Evolutionary conservation across 2,797 vertebrate genomes (phyloP).

Genomic region (Neopelma chrysocephalum): DNA sequence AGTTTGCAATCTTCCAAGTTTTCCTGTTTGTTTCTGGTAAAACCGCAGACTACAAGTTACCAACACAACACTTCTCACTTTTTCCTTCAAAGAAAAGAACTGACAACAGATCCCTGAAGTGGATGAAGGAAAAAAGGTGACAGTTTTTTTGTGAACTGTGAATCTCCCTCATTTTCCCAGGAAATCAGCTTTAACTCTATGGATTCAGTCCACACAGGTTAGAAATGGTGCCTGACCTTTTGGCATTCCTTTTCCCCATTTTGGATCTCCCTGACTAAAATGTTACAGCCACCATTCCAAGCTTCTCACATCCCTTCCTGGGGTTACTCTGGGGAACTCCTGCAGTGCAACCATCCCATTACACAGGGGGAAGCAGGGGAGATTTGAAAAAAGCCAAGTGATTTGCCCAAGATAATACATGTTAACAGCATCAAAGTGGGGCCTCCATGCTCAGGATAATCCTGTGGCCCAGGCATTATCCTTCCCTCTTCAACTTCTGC

Average conservation of each 20-base stretch:
- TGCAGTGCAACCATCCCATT: background rate
- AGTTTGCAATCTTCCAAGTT: background rate
- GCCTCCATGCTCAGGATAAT: background rate
- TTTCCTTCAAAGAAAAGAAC: background rate
- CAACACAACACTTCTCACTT: background rate
- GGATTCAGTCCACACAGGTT: background rate
- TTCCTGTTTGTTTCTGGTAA: background rate
- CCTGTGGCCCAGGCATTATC: background rate
- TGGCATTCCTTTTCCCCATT: background rate
- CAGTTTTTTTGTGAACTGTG: background rate
- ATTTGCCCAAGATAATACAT: background rate
- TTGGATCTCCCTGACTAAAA: background rate
- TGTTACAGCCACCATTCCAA: background rate
- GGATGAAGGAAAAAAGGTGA: background rate
- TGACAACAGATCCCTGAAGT: background rate
- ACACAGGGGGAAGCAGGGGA: background rate
- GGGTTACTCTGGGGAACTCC: background rate
- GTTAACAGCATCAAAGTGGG: background rate
- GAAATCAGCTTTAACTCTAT: background rate
- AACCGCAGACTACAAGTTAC: background rate
- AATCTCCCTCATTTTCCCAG: background rate
- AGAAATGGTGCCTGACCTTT: background rate
- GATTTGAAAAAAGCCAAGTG: background rate
- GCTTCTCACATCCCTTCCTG: background rate
- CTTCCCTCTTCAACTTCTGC: background rate